Conservation (phyloP, 2,888 invertebrate genomes). For the Marronus borbonicus region DNA sequence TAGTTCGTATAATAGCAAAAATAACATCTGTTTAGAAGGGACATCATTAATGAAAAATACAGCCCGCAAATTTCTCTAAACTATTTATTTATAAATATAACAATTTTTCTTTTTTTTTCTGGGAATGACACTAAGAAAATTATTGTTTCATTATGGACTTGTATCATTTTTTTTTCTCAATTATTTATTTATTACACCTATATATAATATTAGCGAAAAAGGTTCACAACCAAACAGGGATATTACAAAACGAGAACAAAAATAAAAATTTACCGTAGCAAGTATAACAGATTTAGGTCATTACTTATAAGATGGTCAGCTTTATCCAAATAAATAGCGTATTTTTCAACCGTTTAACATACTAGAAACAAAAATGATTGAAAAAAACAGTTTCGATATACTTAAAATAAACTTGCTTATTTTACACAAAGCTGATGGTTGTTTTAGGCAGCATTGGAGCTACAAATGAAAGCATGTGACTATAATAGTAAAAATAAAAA, state of each 20-base stretch:
- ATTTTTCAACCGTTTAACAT: slow-evolving; percentile 7
- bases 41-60: slow-evolving; percentile 56
- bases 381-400: slow-evolving; percentile 3
- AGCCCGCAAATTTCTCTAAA: slow-evolving; percentile 63
- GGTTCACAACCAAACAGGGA: slow-evolving; percentile 50
- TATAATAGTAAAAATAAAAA: slow-evolving; percentile 42
- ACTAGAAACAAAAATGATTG: slow-evolving; percentile 2
- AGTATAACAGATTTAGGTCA: not conserved
- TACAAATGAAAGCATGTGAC: slow-evolving; percentile 25
- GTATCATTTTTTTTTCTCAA: slow-evolving; percentile 42
- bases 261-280: slow-evolving; percentile 16
- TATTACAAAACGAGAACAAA: slow-evolving; percentile 40
- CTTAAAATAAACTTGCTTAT: slow-evolving; percentile 26
- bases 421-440: slow-evolving; percentile 14
- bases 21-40: slow-evolving; percentile 22
- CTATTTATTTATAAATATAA: slow-evolving; percentile 65
- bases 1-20: slow-evolving; percentile 38
- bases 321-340: slow-evolving; percentile 48
- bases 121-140: slow-evolving; percentile 70
- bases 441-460: slow-evolving; percentile 28
- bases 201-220: slow-evolving; percentile 48
- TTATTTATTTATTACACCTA: slow-evolving; percentile 47
- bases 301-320: slow-evolving; percentile 30
- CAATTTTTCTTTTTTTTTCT: slow-evolving; percentile 51
- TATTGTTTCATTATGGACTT: slow-evolving; percentile 67